These are phyloP conservation scores for Marmota flaviventris DNA, from an alignment of 2,113 vertebrate species.

Conservation along the genomic window DNA sequence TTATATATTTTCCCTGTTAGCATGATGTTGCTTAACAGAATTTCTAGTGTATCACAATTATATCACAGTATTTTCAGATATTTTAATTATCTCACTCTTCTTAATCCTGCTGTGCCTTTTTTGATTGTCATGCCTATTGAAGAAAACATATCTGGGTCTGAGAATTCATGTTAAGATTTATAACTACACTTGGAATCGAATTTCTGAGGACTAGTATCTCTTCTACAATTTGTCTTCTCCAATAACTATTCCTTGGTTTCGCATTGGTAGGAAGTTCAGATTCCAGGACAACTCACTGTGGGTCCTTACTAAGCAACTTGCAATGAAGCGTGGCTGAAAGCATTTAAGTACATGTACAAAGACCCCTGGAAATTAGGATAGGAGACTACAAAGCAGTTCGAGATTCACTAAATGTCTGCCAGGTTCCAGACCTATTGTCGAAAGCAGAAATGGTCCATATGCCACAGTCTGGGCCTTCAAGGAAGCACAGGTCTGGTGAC, in stretches of 20 bases:
- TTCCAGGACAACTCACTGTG: background rate
- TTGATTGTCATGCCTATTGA: background rate
- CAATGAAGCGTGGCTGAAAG: background rate
- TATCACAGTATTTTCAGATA: background rate
- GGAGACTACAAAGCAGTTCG: background rate
- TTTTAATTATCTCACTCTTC: background rate
- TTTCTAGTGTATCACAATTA: background rate
- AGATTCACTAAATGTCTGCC: background rate
- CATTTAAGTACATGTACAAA: background rate
- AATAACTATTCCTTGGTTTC: background rate
- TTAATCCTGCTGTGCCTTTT: background rate
- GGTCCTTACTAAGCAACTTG: background rate
- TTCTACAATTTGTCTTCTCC: background rate
- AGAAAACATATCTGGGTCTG: background rate
- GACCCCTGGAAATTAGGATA: background rate
- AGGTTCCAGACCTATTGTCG: background rate
- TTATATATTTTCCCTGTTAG: background rate
- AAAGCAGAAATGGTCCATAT: background rate
- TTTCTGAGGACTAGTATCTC: background rate
- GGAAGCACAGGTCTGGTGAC: background rate
- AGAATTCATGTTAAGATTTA: background rate
- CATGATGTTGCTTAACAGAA: background rate
- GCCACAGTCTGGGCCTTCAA: background rate
- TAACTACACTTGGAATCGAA: background rate
- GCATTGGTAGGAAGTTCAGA: background rate